Evolutionary conservation across 2,888 invertebrate species (phyloP), one percentile per base, ranked within the genome.

Genomic region (Lasius platythorax): DNA sequence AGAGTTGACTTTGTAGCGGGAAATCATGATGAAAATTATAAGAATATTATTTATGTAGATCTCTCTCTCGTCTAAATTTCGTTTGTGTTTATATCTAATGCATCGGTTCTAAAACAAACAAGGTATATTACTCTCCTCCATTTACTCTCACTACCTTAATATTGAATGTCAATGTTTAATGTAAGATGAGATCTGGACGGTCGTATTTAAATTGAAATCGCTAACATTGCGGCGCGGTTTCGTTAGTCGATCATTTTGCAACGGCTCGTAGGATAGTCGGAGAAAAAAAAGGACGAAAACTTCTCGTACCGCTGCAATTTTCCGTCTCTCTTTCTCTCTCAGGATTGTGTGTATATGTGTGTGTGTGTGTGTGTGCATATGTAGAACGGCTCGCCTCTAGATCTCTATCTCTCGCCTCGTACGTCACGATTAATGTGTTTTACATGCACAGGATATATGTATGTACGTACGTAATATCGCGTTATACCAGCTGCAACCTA

Each of bases 231-330:
- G 58, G 18, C 74, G 73, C 73, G 84, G 81, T 88, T 87, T 86
- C 85, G 73, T 87, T 88, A 84, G 79, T 61, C 83, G 83, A 70
- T 85, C 78, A 75, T 89, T 88, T 89, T 85, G 85, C 87, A 85
- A 83, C 68, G 67, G 46, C 75, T 15, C 28, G 46, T 30, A 8
- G 23, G 18, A 30, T 18, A 50, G 40, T 40, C 11, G 9, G 40
- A 40, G 66, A 18, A 67, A 37, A 79, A 79, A 72, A 73, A 79
- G 46, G 46, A 78, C 58, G 64, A 74, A n/a, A 76, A 84, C 33
- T 74, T 67, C 56, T 43, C 12, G 50, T 40, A 50, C 33, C 73
- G 15, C 11, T 68, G 73, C 66, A 87, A 84, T 84, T 82, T 75
- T 88, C 82, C 46, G 15, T 66, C 43, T 30, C 37, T 68, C 40